Base-by-base conservation (phyloP, 1,140 invertebrate genomes). In the Drosophila busckii region DNA sequence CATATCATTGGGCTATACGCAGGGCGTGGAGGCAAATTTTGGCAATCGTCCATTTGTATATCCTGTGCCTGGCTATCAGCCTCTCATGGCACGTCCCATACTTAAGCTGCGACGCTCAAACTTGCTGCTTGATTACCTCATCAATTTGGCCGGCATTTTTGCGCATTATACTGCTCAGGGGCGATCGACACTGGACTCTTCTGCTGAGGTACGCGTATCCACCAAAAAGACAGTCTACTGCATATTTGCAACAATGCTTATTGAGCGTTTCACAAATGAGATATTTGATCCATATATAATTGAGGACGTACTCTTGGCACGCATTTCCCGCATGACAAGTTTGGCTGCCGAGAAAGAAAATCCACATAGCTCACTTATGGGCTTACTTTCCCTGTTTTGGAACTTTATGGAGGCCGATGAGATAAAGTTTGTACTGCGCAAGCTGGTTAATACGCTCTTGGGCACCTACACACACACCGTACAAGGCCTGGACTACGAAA, bases 1-100 rank as follows among this genome's bases (percentile, higher is more conserved):
- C 3, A 91, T 95, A 2, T 95, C 93, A 41, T 76, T 96, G 5
- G 93, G 93, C 0, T 91, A 91, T 63, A 90, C 90, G 17, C 94
- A 96, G 86, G 93, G 91, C 80, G 70, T 96, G 2, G 91, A 92
- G 32, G 93, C 92, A 0, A 96, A 96, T 83, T 96, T 96, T 84
- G 95, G 95, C 32, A 90, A 90, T 9, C 91, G 90, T 3, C 93
- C 93, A 0, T 88, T 94, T 22, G 88, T 88, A 32, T 95, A 94
- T 87, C 93, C 94, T 0, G 84, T 95, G 2, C 85, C 89, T 10
- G 92, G 91, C 2, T 96, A 90, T 73, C 84, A 88, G 9, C 90
- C 94, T 0, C 76, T 95, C 0, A 93, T 95, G 88, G 87, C 89
- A 1, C 78, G 91, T 1, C 93, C 92, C 0, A 60, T 65, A 2